Conservation (phyloP, 2,888 invertebrate species). For the Thysanoteuthis rhombus region DNA sequence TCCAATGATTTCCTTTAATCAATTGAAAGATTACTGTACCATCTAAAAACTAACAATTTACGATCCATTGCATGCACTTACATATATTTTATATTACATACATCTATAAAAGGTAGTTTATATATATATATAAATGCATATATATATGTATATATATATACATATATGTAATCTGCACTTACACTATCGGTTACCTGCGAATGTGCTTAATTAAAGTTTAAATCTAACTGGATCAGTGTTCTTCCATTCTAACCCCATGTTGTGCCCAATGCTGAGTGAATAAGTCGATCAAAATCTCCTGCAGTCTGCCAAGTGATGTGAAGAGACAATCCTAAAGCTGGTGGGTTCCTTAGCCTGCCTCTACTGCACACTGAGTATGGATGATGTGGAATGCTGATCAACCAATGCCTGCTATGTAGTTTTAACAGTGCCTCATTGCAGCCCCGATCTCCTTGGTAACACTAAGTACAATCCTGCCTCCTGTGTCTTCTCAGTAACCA, state of each 20-base stretch:
- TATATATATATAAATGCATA: too few species aligned
- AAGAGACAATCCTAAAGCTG: constrained; percentile 12
- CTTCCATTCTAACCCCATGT: neutral
- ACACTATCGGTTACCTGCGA: neutral
- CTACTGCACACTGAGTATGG: neutral
- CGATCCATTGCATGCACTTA: too few species aligned
- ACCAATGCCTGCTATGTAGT: neutral
- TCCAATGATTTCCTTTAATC: neutral
- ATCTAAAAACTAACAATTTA: neutral
- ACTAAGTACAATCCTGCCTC: constrained; percentile 31
- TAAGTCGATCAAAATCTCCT: neutral
- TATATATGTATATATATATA: too few species aligned
- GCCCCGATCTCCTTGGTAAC: constrained; percentile 21
- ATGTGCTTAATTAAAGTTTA: neutral
- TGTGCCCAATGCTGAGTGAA: neutral
- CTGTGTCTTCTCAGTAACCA: constrained; percentile 24
- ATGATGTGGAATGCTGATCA: neutral
- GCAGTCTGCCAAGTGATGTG: neutral
- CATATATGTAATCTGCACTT: too few species aligned
- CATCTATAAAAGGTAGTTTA: too few species aligned
- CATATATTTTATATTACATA: too few species aligned
- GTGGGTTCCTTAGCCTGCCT: neutral
- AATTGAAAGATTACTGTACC: neutral
- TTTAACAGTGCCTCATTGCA: too few species aligned
- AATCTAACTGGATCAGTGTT: neutral